Evolutionary conservation across 2,888 invertebrate species (phyloP).

Genomic region (Pantelozetes paolii): DNA sequence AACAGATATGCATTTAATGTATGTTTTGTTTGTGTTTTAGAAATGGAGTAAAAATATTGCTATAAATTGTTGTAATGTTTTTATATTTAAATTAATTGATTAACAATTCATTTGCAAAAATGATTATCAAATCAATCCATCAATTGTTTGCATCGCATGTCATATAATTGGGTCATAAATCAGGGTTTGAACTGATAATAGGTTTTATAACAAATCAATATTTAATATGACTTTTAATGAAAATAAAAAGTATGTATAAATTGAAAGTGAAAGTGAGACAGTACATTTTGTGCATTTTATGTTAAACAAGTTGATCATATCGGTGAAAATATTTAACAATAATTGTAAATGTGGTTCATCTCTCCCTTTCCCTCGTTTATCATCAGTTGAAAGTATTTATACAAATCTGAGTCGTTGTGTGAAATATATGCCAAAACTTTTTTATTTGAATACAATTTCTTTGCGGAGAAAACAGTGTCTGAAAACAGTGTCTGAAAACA

Average conservation of each 20-base stretch:
- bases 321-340: too few relatives aligned
- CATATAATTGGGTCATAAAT: constrained; percentile 27
- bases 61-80: not conserved
- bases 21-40: too few relatives aligned
- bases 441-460: constrained; percentile 6
- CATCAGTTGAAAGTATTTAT: constrained; percentile 22
- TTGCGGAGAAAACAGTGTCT: too few relatives aligned
- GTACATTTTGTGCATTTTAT: too few relatives aligned
- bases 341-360: not conserved
- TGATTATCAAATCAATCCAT: constrained; percentile 7
- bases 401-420: constrained; percentile 8
- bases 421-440: not conserved
- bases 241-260: too few relatives aligned
- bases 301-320: too few relatives aligned
- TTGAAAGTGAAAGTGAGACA: too few relatives aligned
- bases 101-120: not conserved
- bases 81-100: not conserved
- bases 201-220: constrained; percentile 3
- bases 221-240: too few relatives aligned
- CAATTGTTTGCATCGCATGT: constrained; percentile 7
- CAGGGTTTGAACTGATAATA: constrained; percentile 11
- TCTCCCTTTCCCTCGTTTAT: not conserved
- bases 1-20: not conserved
- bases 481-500: too few relatives aligned
- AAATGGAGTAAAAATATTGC: not conserved